Conservation (phyloP, 2,113 vertebrate genomes). For the Desmodus rotundus region DNA sequence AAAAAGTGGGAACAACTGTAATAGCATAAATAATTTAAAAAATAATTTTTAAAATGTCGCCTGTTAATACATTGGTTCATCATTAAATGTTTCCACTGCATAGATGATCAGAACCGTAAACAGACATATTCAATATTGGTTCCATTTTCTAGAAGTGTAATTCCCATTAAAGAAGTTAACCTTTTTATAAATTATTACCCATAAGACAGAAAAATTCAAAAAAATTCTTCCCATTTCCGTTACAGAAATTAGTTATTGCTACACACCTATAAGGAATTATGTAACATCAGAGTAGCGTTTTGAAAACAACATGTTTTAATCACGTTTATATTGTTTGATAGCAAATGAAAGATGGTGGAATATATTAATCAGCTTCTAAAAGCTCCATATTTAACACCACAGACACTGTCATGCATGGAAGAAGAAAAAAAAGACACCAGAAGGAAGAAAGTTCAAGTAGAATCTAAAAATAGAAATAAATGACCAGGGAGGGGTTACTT, state of each 20-base stretch:
- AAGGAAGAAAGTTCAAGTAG: conserved; percentile 2
- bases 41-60: not conserved
- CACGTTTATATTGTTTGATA: not conserved
- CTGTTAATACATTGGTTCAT: not conserved
- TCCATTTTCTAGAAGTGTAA: not conserved
- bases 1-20: too few relatives aligned
- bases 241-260: not conserved
- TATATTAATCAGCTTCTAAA: conserved; percentile 46
- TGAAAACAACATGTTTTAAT: conserved; percentile 34
- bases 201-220: not conserved
- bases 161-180: not conserved
- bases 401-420: not conserved
- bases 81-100: not conserved
- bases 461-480: conserved; percentile 47
- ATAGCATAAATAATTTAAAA: too few relatives aligned
- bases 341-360: conserved; percentile 40
- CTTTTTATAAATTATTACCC: not conserved
- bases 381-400: conserved; percentile 37
- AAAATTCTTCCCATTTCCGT: not conserved
- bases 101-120: not conserved
- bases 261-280: not conserved
- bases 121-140: not conserved
- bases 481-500: not conserved
- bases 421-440: not conserved
- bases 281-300: not conserved